Base-by-base conservation (phyloP, 2,888 invertebrate genomes). In the Sthenelais limicola region DNA sequence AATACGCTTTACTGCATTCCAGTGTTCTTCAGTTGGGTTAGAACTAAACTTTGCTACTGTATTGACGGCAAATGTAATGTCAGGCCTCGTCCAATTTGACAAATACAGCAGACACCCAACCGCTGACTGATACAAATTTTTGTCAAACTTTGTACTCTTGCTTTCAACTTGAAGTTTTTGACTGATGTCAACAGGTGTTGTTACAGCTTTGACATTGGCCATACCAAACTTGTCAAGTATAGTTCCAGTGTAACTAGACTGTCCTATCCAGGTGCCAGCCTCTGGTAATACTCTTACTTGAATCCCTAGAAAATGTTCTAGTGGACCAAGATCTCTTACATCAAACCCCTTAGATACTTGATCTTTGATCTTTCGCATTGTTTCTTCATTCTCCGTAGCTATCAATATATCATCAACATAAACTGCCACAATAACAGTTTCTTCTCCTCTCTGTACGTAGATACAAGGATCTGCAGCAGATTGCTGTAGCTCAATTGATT, bases 1-100 rank as follows among this genome's bases (percentile, higher is more conserved):
- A 7, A 78, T 66, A 18, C 74, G 38, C 51, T 78, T 78, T n/a
- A 77, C 76, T n/a, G 75, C 75, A 54, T 62, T 76, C 66, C 71
- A 72, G 47, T 79, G 79, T 49, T 73, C 68, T 67, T 68, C 67
- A 21, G 72, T 76, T 38, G 78, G 79, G 12, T 70, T 67, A n/a
- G 73, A 35, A 62, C 66, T 51, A 38, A 70, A 76, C 28, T 73
- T 72, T n/a, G 62, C 48, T 3, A 76, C 62, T 32, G 28, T 67
- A 68, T 71, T 72, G 35, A 79, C 79, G 24, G 71, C 54, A 58
- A 56, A 69, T n/a, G 76, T 30, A 9, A 77, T 78, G 38, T 78
- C 78, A 51, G 78, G 78, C 35, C 78, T 52, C 5, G 78, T 78
- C 21, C 68, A 74, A 15, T 38, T 51, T 21, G 76, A 48, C 33